Base-by-base conservation (phyloP, 35 echinoderm and acorn worm species). In the Apostichopus californicus region DNA sequence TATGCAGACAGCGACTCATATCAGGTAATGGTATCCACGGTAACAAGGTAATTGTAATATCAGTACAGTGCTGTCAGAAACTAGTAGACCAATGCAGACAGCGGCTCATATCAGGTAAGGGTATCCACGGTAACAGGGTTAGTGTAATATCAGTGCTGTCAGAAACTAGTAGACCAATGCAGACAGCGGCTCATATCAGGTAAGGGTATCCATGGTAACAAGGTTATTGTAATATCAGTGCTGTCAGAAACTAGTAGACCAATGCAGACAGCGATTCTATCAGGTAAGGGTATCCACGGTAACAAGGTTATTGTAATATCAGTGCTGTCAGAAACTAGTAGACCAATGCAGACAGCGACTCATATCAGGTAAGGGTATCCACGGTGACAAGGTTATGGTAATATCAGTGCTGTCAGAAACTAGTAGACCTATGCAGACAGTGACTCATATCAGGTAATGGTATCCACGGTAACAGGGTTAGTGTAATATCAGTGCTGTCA, bases 371-470 rank as follows among this genome's bases (percentile, higher is more conserved):
- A 73, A 88, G 28, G 93, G 77, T 21, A 18, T 21, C 28, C n/a
- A 79, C 22, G 17, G 28, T 79, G 34, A 24, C 77, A 34, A 1
- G 28, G 28, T 34, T 34, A 23, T 1, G 0, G 18, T 81, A 0
- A 17, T 68, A 9, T 9, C 64, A 9, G 8, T 0, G 8, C 64
- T 17, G 3, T 68, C 8, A 68, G 17, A 6, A 68, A 68, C 2
- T 8, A 68, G 17, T 17, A 13, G 8, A 68, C 0, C 64, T 5
- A 21, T 22, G 58, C 20, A n/a, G 15, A 5, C 92, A 95, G 66
- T 86, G 96, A 79, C 92, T 98, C 1, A 68, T 95, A 53, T 88
- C 83, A 92, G 94, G 94, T 98, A 73, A 88, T 0, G 93, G 77
- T 21, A 18, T 21, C 28, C n/a, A 34, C 34, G 17, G 28, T 79